Base-by-base conservation (phyloP, 2,113 vertebrate species). In the Mesitornis unicolor region DNA sequence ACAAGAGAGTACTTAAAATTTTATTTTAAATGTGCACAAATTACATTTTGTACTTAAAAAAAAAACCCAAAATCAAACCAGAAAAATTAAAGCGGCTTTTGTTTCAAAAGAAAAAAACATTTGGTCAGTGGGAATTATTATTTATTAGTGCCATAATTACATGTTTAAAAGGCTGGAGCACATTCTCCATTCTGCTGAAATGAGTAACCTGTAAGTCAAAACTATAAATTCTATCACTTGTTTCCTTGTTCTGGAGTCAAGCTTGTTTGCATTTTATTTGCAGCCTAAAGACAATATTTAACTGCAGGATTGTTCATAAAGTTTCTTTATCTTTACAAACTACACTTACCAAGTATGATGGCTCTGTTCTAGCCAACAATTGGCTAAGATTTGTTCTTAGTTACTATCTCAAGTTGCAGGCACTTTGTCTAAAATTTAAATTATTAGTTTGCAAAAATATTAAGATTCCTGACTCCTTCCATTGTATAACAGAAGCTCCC, bases 261-360 rank as follows among this genome's bases (percentile, higher is more conserved):
- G 28, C 51, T 87, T 84, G 19, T 87, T 88, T 84, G 35, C 36
- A 21, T 94, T 95, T 96, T 87, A 87, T 90, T 87, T 93, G 61
- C 19, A 84, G 53, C 65, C 53, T 78, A 42, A 87, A 90, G 45
- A 69, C 29, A 89, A 21, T 87, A 71, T 80, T 81, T 93, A 84
- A n/a, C 64, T 71, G 22, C 28, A 89, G 57, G 29, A 67, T 68
- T 4, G 4, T 90, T 89, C 28, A 68, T 89, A 28, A 76, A 90
- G 43, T 94, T 89, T 76, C 5, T 7, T 43, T 67, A 51, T 87
- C 29, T 90, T 88, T 89, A 43, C 16, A 45, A 53, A 33, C 19
- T 71, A 5, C 4, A 4, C 48, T 56, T 57, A 31, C 8, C 0
- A 2, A 47, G 22, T 71, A 33, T 56, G 65, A 42, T 0, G 0